These are phyloP conservation scores for Hipparchia sbordonii DNA, from an alignment of 2,888 invertebrate genomes.

Conservation along the genomic window DNA sequence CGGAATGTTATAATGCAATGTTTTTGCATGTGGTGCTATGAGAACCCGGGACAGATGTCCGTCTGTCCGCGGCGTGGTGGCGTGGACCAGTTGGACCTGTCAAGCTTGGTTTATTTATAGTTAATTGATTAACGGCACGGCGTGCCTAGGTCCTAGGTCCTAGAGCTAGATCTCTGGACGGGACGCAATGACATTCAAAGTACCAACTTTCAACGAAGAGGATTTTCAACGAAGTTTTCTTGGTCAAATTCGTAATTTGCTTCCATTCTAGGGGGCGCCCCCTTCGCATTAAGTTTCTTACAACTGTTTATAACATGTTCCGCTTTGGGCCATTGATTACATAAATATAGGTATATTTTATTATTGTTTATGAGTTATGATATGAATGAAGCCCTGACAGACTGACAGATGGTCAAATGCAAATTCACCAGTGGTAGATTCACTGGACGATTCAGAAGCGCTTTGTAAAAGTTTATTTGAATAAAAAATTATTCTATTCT, in stretches of 20 bases:
- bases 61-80: conserved; percentile 32
- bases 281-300: too few species aligned
- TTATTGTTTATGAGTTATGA: too few species aligned
- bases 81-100: conserved; percentile 35
- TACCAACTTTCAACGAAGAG: neutral
- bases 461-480: too few species aligned
- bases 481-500: too few species aligned
- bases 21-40: conserved; percentile 28
- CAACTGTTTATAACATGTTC: too few species aligned
- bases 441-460: too few species aligned
- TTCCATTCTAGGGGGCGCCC: too few species aligned
- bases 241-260: neutral
- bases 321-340: too few species aligned
- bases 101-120: conserved; percentile 39
- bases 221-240: neutral
- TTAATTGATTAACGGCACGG: conserved; percentile 35
- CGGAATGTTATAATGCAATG: conserved; percentile 24
- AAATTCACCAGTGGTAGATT: too few species aligned
- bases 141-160: neutral
- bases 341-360: too few species aligned
- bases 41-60: conserved; percentile 41
- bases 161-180: neutral
- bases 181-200: conserved; percentile 1
- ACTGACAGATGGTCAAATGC: too few species aligned
- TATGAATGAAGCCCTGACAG: too few species aligned